Conservation (phyloP, 2,888 invertebrate genomes). For the Zele albiditarsus region DNA sequence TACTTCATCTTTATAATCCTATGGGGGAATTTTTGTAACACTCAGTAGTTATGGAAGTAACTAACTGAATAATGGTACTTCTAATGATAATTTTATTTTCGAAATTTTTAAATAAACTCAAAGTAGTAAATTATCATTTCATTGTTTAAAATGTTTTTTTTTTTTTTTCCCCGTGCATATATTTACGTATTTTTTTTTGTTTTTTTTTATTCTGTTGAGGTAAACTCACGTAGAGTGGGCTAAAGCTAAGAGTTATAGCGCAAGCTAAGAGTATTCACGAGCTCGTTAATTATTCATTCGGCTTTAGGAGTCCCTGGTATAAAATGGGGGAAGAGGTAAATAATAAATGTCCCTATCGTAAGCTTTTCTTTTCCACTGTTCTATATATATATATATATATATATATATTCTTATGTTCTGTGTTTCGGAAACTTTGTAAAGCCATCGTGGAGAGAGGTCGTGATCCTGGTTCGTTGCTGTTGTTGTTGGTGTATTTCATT, state of each 20-base stretch:
- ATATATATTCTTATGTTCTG: not conserved
- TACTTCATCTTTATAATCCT: no score
- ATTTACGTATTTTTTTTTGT: conserved; percentile 1
- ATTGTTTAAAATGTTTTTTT: conserved; percentile 18
- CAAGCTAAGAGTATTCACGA: conserved; percentile 28
- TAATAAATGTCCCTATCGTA: conserved; percentile 42
- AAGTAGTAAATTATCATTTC: not conserved
- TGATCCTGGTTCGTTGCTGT: conserved; percentile 25
- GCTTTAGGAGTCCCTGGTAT: conserved; percentile 31
- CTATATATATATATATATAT: not conserved
- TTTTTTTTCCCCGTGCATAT: not conserved
- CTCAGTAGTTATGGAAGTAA: no score
- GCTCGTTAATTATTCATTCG: conserved; percentile 44
- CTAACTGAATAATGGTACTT: no score
- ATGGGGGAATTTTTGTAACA: no score
- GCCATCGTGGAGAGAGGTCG: conserved; percentile 5
- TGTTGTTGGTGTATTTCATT: conserved; percentile 32
- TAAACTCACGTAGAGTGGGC: not conserved
- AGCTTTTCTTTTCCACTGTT: conserved; percentile 32
- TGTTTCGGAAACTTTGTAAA: conserved; percentile 29
- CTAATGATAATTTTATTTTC: no score
- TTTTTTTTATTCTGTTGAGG: not conserved
- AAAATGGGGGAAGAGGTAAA: conserved; percentile 40
- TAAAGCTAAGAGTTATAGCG: conserved; percentile 30
- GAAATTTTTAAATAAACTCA: no score